A percentile compares a stretch with the other conserved stretches of the same genome.
Conservation (phyloP, 2,888 invertebrate genomes). For the Apantesis nais region DNA sequence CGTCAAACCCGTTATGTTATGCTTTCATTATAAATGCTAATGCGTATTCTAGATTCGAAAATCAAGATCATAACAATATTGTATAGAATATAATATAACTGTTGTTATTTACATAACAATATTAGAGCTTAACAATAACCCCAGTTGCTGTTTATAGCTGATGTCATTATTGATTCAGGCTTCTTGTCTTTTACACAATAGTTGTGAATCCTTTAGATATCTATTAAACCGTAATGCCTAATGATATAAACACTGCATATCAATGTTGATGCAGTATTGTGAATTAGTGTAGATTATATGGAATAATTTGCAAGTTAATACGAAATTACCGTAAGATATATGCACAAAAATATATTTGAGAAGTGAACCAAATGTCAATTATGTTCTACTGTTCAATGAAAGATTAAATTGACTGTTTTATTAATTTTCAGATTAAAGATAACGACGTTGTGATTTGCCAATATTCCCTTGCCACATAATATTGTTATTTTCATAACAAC, state of each 20-base stretch:
- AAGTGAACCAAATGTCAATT: background rate
- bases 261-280: background rate
- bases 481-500: background rate
- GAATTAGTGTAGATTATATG: background rate
- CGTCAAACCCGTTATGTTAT: background rate
- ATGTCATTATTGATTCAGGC: constrained; percentile 12
- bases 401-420: background rate
- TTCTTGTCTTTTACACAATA: constrained; percentile 1
- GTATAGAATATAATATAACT: background rate
- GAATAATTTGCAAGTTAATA: background rate
- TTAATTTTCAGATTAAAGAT: background rate
- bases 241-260: background rate
- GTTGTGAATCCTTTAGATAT: background rate
- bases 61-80: background rate
- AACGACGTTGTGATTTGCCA: background rate
- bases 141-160: constrained; percentile 7
- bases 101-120: background rate
- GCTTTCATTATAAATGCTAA: background rate
- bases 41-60: background rate
- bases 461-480: background rate
- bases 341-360: too few relatives aligned
- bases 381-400: background rate
- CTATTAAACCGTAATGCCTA: background rate
- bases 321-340: background rate
- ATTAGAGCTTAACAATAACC: constrained; percentile 2